Percentiles rank a stretch among this genome's conserved stretches.
These are phyloP conservation scores for Drosophila pectinifera DNA, from an alignment of 1,140 invertebrate species.

Conservation along the genomic window DNA sequence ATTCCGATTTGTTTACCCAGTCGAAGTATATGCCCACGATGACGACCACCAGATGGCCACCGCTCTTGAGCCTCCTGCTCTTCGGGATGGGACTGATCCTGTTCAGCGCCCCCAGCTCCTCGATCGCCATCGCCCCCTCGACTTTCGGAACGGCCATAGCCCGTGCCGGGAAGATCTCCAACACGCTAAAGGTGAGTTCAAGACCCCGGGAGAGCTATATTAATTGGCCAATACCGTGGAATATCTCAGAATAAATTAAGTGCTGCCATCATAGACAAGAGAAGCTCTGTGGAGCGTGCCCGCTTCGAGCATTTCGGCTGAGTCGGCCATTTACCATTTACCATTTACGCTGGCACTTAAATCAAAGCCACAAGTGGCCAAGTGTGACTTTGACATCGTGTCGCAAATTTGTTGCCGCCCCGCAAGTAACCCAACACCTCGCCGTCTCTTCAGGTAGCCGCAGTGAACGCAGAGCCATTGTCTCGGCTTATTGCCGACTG, in stretches of 20 bases:
- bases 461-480: conserved; percentile 49
- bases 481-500: conserved; percentile 19
- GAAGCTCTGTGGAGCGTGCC: conserved; percentile 57
- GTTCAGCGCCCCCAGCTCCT: conserved; percentile 45
- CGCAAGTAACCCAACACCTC: conserved; percentile 50
- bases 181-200: conserved; percentile 86
- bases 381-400: conserved; percentile 70
- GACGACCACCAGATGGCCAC: conserved; percentile 51
- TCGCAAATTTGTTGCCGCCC: conserved; percentile 66
- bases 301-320: conserved; percentile 54
- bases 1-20: conserved; percentile 64
- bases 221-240: background rate
- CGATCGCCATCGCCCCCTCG: conserved; percentile 86
- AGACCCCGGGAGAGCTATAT: background rate
- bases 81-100: conserved; percentile 44
- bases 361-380: conserved; percentile 41
- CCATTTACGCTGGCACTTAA: conserved; percentile 35
- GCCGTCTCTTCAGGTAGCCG: conserved; percentile 23
- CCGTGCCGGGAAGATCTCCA: conserved; percentile 86
- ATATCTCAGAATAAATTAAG: conserved; percentile 35
- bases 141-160: conserved; percentile 87
- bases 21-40: conserved; percentile 45
- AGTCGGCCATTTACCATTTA: conserved; percentile 33
- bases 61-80: conserved; percentile 39
- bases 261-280: conserved; percentile 6